phyloP scores from a whole-genome alignment of 1,140 invertebrate genomes.

The Trissolcus basalis region DNA sequence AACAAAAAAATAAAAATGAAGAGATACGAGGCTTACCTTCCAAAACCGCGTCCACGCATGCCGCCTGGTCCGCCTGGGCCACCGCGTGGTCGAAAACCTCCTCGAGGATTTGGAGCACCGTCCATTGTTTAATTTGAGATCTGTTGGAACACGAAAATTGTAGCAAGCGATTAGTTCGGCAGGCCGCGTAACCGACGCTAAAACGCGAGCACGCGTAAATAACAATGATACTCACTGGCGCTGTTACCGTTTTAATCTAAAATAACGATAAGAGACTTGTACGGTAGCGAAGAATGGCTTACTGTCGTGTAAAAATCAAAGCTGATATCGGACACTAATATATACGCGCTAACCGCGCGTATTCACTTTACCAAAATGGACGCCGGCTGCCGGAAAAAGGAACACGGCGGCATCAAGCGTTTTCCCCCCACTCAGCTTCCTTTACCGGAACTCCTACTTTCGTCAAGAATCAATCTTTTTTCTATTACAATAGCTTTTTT shows the following conservation, averaged over 20 bases:
- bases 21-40: slow-evolving; percentile 61
- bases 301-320: background rate
- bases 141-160: background rate
- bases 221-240: background rate
- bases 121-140: slow-evolving; percentile 61
- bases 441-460: slow-evolving; percentile 15
- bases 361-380: slow-evolving; percentile 68
- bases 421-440: background rate
- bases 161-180: background rate
- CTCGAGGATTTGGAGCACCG: slow-evolving; percentile 65
- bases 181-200: slow-evolving; percentile 12
- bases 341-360: slow-evolving; percentile 34
- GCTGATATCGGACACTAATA: background rate
- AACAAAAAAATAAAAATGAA: background rate
- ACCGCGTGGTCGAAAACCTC: slow-evolving; percentile 69
- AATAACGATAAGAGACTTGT: background rate
- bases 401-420: slow-evolving; percentile 31
- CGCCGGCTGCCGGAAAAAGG: slow-evolving; percentile 69
- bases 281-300: background rate
- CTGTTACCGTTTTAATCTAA: background rate
- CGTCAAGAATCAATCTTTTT: background rate
- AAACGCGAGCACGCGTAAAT: background rate
- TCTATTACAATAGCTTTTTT: no score
- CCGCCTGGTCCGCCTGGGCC: slow-evolving; percentile 69
- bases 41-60: slow-evolving; percentile 72